Evolutionary conservation across 2,888 invertebrate species (phyloP).

Genomic region (Eristalis tenax): DNA sequence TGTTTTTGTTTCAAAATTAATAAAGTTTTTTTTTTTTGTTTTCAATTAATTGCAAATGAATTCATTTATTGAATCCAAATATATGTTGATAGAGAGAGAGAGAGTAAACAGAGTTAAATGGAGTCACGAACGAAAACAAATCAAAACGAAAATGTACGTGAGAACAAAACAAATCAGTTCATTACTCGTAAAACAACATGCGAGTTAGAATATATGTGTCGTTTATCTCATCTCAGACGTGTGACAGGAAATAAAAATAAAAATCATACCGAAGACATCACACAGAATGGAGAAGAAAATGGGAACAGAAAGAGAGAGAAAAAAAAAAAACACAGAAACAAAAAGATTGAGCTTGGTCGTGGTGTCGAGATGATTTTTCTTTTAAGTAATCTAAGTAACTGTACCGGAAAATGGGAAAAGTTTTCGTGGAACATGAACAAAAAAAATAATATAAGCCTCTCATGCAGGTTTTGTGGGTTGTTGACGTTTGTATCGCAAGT

Average conservation of each 20-base stretch:
- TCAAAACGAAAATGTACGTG: conserved; percentile 23
- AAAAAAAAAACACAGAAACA: neutral
- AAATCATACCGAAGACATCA: neutral
- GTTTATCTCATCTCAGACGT: neutral
- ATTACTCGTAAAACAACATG: conserved; percentile 36
- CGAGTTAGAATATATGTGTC: conserved; percentile 8
- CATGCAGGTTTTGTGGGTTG: neutral
- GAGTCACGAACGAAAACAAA: conserved; percentile 22
- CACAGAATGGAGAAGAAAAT: neutral
- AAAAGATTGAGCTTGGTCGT: neutral
- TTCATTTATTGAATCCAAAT: conserved; percentile 27
- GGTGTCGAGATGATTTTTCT: neutral
- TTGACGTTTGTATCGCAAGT: neutral
- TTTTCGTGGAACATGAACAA: neutral
- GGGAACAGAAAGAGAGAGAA: neutral
- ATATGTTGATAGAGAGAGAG: neutral
- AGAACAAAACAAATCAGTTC: conserved; percentile 20
- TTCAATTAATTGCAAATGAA: conserved; percentile 17
- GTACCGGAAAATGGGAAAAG: neutral
- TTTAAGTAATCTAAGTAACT: neutral
- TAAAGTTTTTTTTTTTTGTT: conserved; percentile 17
- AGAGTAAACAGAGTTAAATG: conserved; percentile 29
- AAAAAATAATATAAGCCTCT: neutral
- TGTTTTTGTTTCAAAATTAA: conserved; percentile 50
- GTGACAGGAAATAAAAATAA: neutral